Base-by-base conservation (phyloP, 2,797 vertebrate genomes). In the Nothura maculosa region DNA sequence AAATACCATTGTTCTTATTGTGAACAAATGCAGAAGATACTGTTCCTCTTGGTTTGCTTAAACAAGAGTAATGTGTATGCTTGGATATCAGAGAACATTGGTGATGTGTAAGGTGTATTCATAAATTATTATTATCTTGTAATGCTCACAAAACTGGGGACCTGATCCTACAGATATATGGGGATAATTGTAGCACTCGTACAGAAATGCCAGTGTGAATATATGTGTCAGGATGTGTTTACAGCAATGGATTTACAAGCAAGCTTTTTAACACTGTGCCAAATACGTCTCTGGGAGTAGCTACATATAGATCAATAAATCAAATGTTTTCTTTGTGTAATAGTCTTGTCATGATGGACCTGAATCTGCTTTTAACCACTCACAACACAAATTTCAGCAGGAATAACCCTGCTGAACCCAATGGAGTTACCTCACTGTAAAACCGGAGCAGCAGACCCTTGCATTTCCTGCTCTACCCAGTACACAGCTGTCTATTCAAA, bases 41-140 rank as follows among this genome's bases (percentile, higher is more conserved):
- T 94, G 81, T 62, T 82, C 80, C 60, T 79, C 28, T 89, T 89
- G 42, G 67, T 91, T 85, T 93, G 75, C 57, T 3, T 95, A 91
- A 88, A 47, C 28, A 14, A 90, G 76, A 96, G 79, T 92, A 95
- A 87, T 85, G 91, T 96, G 77, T 91, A 87, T 45, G 38, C 94
- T 96, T 32, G 7, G 85, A 95, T 89, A 81, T 81, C 48, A 74
- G 87, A 94, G 91, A 73, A 81, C 74, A 50, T 90, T 75, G 92
- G 81, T 96, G 90, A 95, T 77, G 69, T 90, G 86, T 92, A 92
- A 95, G 81, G 85, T 85, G 70, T 96, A 95, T 92, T 93, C 87
- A 89, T 96, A 95, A 96, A 88, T 93, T 92, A 94, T 95, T 94
- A 87, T 93, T 94, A 84, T 94, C 67, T 92, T 96, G 78, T 94